Conservation (phyloP, 2,797 vertebrate genomes). For the Sardinella longiceps region DNA sequence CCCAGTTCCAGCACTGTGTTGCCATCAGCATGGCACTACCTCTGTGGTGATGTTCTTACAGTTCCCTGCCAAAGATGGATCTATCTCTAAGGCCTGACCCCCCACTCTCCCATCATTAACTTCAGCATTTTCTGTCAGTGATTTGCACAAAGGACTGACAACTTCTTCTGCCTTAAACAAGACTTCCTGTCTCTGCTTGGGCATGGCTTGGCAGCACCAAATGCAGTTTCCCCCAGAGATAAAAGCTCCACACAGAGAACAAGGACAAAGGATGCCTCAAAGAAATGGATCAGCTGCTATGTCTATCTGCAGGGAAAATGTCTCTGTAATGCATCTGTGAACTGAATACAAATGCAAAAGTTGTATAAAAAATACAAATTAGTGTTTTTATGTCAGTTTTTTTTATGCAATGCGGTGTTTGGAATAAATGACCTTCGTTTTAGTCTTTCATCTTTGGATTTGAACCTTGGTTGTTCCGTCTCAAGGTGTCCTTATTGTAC, state of each 20-base stretch:
- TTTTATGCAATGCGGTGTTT: too few relatives aligned
- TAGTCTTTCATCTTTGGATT: background rate
- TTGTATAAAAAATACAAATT: too few relatives aligned
- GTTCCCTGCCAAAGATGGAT: background rate
- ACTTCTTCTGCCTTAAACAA: background rate
- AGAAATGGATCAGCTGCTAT: background rate
- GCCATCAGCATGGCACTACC: background rate
- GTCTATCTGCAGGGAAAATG: background rate
- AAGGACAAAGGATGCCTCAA: background rate
- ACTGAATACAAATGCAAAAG: too few relatives aligned
- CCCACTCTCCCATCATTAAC: background rate
- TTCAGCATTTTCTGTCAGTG: background rate
- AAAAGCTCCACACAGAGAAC: background rate
- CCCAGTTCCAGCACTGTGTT: background rate
- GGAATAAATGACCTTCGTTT: too few relatives aligned
- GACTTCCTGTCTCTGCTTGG: background rate
- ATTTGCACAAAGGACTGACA: background rate
- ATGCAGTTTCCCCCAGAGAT: background rate
- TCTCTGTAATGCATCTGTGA: background rate
- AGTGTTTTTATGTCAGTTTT: background rate
- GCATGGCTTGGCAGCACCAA: background rate
- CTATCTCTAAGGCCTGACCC: background rate
- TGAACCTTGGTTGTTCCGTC: background rate
- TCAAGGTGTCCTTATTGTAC: background rate
- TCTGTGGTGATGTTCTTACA: background rate